Conservation (phyloP, 2,797 vertebrate genomes). For the Chiropotes sagulatus region DNA sequence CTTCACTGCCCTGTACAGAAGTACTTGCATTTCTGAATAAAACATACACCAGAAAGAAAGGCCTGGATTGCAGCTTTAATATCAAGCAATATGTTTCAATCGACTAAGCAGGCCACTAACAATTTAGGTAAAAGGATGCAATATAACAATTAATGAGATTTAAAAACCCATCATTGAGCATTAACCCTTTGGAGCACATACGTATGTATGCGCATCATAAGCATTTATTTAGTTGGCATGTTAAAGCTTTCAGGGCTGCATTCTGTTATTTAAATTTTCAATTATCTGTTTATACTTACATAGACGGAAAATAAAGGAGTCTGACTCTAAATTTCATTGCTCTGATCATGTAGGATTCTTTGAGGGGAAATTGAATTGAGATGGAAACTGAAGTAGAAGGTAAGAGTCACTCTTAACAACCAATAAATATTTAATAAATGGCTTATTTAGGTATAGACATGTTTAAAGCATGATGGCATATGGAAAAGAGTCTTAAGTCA, state of each 20-base stretch:
- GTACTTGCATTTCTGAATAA: constrained; percentile 79
- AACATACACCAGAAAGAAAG: constrained; percentile 81
- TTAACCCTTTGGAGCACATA: constrained; percentile 79
- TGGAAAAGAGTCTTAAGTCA: not conserved
- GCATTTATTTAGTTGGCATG: constrained; percentile 43
- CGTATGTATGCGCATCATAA: constrained; percentile 1
- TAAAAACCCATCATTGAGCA: constrained; percentile 77
- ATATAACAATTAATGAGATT: constrained; percentile 84
- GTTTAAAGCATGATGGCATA: not conserved
- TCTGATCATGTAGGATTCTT: not conserved
- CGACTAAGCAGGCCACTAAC: constrained; percentile 83
- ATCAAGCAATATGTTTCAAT: constrained; percentile 85
- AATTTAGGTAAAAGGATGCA: constrained; percentile 84
- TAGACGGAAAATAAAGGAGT: not conserved
- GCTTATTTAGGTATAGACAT: not conserved
- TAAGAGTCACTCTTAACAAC: not conserved
- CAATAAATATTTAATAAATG: not conserved
- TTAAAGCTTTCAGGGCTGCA: constrained; percentile 41
- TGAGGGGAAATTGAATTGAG: not conserved
- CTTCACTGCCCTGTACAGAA: constrained; percentile 72
- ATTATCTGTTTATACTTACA: not conserved
- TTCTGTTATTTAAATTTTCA: constrained; percentile 61
- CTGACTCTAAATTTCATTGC: constrained; percentile 36
- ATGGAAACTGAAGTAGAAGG: not conserved
- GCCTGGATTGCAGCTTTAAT: constrained; percentile 82